Conservation (phyloP, 2,888 invertebrate genomes). For the Drosophila percnosoma region DNA sequence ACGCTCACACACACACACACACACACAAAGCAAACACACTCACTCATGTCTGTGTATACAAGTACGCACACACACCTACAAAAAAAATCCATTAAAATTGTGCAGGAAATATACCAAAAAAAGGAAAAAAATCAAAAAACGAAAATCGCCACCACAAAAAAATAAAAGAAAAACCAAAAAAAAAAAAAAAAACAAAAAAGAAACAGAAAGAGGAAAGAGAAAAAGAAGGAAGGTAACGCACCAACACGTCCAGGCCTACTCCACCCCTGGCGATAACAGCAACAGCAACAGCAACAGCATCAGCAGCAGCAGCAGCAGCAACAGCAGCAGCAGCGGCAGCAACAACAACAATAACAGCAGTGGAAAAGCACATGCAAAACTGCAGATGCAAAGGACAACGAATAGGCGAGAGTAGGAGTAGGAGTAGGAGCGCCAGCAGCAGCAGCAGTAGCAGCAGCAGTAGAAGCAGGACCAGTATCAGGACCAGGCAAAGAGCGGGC, state of each 20-base stretch:
- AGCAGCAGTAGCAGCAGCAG: background rate
- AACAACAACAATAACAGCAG: slow-evolving; percentile 12
- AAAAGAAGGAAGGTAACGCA: slow-evolving; percentile 47
- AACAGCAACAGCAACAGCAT: background rate
- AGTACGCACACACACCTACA: slow-evolving; percentile 33
- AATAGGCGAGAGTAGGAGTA: slow-evolving; percentile 4
- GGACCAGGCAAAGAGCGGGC: slow-evolving; percentile 67
- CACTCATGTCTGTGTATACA: slow-evolving; percentile 9
- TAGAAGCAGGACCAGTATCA: slow-evolving; percentile 3
- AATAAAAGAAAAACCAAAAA: slow-evolving; percentile 26
- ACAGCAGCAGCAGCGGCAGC: slow-evolving; percentile 12
- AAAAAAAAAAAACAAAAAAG: slow-evolving; percentile 10
- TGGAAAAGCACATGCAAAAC: slow-evolving; percentile 42
- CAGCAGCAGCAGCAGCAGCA: slow-evolving; percentile 14
- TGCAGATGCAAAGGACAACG: slow-evolving; percentile 40
- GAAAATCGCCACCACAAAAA: slow-evolving; percentile 24
- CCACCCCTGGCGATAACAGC: slow-evolving; percentile 19
- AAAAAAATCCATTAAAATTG: slow-evolving; percentile 70
- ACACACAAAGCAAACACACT: slow-evolving; percentile 1
- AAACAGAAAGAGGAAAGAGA: background rate
- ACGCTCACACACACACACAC: slow-evolving; percentile 19
- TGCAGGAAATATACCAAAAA: slow-evolving; percentile 66
- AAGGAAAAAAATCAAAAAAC: slow-evolving; percentile 42
- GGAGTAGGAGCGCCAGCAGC: slow-evolving; percentile 3
- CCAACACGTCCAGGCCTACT: slow-evolving; percentile 60